Percentiles rank a stretch among this genome's conserved stretches.
These are phyloP conservation scores for Ischnura elegans DNA, from an alignment of 2,888 invertebrate genomes.

Conservation along the genomic window DNA sequence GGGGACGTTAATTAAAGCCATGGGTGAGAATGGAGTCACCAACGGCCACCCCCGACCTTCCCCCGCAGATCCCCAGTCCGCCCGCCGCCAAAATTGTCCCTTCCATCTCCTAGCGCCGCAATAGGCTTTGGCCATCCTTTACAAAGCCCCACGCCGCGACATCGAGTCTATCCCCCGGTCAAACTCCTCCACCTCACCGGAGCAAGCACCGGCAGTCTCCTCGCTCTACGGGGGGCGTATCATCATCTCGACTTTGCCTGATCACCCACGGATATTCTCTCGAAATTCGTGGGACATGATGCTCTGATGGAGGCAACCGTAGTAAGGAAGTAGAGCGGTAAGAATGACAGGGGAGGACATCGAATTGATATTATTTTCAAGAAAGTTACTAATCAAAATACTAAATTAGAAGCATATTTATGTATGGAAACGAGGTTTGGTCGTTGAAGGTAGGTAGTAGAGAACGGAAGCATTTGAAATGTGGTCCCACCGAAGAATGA, in stretches of 20 bases:
- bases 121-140: no score
- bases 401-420: no score
- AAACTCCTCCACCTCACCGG: not conserved
- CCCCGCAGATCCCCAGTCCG: not conserved
- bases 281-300: no score
- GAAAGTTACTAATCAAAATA: no score
- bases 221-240: not conserved
- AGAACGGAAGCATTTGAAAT: no score
- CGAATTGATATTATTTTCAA: no score
- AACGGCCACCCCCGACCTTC: not conserved
- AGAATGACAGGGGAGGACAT: no score
- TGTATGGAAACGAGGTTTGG: no score
- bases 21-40: slow-evolving; percentile 39
- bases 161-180: not conserved
- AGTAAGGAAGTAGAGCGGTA: no score
- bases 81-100: not conserved
- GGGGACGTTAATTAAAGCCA: slow-evolving; percentile 60
- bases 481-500: no score
- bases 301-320: no score
- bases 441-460: no score
- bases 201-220: not conserved
- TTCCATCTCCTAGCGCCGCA: not conserved
- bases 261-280: not conserved
- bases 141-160: not conserved
- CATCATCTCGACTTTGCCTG: not conserved